Evolutionary conservation across 2,888 invertebrate species (phyloP).

Genomic region (Protula sp.): DNA sequence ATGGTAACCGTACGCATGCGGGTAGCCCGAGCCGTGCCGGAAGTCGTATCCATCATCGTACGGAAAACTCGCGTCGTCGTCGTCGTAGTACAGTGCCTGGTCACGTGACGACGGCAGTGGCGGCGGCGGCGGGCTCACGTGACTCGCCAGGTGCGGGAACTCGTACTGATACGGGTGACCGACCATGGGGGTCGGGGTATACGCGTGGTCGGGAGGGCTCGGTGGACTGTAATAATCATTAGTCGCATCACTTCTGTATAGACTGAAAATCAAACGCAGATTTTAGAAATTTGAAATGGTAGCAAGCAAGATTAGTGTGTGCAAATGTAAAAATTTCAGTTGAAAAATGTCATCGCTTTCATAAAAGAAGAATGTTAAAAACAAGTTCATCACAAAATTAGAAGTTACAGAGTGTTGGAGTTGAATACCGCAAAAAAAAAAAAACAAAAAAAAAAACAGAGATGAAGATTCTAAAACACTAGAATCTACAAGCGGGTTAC

Average conservation of each 20-base stretch:
- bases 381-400: too few species aligned
- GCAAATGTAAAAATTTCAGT: too few species aligned
- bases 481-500: too few species aligned
- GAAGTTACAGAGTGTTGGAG: too few species aligned
- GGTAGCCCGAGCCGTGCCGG: conserved; percentile 1
- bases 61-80: too few species aligned
- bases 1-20: too few species aligned
- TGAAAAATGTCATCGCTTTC: too few species aligned
- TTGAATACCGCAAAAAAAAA: too few species aligned
- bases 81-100: conserved; percentile 7
- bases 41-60: conserved; percentile 6
- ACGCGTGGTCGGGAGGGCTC: conserved; percentile 25
- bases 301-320: too few species aligned
- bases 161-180: not conserved
- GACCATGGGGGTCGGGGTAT: conserved; percentile 17
- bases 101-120: not conserved
- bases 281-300: not conserved
- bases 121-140: conserved; percentile 3
- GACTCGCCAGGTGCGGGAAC: not conserved
- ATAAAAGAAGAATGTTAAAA: too few species aligned
- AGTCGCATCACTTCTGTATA: conserved; percentile 23
- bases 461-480: too few species aligned
- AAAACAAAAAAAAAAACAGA: too few species aligned
- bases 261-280: conserved; percentile 7
- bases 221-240: conserved; percentile 20